These are phyloP conservation scores for Melolontha melolontha DNA, from an alignment of 2,888 invertebrate genomes.

Conservation along the genomic window DNA sequence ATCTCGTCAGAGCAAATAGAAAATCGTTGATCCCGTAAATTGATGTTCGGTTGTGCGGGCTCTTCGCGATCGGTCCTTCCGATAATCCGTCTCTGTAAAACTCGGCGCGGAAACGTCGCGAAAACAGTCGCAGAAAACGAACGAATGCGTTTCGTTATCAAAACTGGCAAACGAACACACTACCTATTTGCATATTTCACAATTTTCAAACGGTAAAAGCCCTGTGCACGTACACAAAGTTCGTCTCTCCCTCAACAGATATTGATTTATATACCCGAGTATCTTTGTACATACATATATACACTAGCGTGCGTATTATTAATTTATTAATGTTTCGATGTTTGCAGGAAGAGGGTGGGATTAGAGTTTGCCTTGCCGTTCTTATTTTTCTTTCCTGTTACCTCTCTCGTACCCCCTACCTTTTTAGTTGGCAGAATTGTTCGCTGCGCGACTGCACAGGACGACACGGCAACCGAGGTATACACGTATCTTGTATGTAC, in stretches of 20 bases:
- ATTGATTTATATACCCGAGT: constrained; percentile 32
- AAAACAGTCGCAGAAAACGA: constrained; percentile 27
- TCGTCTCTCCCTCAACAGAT: constrained; percentile 28
- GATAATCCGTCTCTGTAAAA: constrained; percentile 28
- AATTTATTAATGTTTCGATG: constrained; percentile 36
- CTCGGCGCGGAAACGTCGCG: constrained; percentile 20
- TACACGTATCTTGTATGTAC: background rate
- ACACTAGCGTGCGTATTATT: constrained; percentile 22
- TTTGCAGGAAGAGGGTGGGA: constrained; percentile 29
- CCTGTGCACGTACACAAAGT: constrained; percentile 13
- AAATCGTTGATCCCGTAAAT: no score
- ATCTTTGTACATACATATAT: constrained; percentile 17
- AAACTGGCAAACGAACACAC: constrained; percentile 33
- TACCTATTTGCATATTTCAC: constrained; percentile 40
- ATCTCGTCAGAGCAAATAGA: no score
- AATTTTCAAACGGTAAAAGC: constrained; percentile 40
- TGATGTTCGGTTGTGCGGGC: no score
- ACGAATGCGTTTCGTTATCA: constrained; percentile 33
- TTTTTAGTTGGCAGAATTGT: constrained; percentile 1
- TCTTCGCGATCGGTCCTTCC: background rate
- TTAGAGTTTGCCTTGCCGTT: constrained; percentile 1
- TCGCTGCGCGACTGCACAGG: background rate
- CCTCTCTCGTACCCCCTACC: constrained; percentile 7
- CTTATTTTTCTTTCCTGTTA: constrained; percentile 17
- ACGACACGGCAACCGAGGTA: background rate